Base-by-base conservation (phyloP, 2,888 invertebrate species). In the Yponomeuta plumbellus region DNA sequence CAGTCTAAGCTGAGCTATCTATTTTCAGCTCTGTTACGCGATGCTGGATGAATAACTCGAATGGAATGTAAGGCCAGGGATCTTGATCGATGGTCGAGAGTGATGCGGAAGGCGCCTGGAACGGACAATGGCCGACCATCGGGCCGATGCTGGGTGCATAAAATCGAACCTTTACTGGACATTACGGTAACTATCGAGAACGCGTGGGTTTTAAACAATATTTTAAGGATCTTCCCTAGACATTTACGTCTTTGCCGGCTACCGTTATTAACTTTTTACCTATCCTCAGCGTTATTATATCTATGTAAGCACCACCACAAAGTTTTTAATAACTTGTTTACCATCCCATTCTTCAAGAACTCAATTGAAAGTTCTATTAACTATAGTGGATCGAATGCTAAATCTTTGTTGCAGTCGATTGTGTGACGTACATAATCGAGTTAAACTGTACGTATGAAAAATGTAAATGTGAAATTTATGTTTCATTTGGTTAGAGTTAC, bases 91-190 rank as follows among this genome's bases (percentile, higher is more conserved):
- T 86, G 86, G 90, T 77, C 71, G 71, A 74, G 72, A 71, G 69
- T 64, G 74, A 82, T 75, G 84, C 86, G 88, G 89, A 88, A 88
- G 87, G 84, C 85, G 85, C 80, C 83, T 75, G 74, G 75, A 77
- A 76, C 83, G 88, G 87, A 90, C 89, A 90, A 88, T 90, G 85
- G 84, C 86, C 86, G 84, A 71, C 74, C 76, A 62, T 62, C 62
- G 62, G n/a, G 22, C 3, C 61, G 61, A n/a, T 23, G 62, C 62
- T 34, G 34, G 20, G 39, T 62, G 62, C 62, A 62, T 62, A 62
- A 62, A 62, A 23, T 21, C 23, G 23, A 59, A 23, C 59, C 59
- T 59, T 59, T 59, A 59, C 21, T 59, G 59, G 59, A 59, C 5
- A 23, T 23, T 22, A 21, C 59, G 21, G 22, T 58, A 58, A 11